Conservation (phyloP, 2,113 vertebrate species). For the Tetrao urogallus region DNA sequence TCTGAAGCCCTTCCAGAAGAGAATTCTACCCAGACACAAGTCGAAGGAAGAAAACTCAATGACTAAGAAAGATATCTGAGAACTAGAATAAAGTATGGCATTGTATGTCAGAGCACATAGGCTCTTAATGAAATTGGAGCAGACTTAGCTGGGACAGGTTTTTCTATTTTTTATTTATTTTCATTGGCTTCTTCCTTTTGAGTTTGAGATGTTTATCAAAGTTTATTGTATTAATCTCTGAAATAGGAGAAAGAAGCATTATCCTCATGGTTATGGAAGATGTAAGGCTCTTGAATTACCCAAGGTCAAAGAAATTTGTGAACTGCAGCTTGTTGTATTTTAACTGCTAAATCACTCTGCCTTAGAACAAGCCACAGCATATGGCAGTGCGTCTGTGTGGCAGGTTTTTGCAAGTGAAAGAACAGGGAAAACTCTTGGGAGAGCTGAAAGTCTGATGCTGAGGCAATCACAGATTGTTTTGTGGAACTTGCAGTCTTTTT, state of each 20-base stretch:
- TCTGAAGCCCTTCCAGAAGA: background rate
- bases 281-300: background rate
- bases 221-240: background rate
- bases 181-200: background rate
- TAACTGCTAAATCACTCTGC: background rate
- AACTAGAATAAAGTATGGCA: background rate
- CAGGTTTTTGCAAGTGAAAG: slow-evolving; percentile 37
- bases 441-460: slow-evolving; percentile 21
- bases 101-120: background rate
- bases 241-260: background rate
- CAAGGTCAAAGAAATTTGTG: slow-evolving; percentile 3
- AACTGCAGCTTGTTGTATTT: background rate
- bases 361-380: slow-evolving; percentile 29
- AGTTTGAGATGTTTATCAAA: background rate
- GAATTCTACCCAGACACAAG: background rate
- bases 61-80: background rate
- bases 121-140: background rate
- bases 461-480: slow-evolving; percentile 36
- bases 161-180: background rate
- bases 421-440: slow-evolving; percentile 23
- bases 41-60: background rate
- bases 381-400: slow-evolving; percentile 18
- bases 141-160: background rate
- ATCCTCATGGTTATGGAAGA: background rate
- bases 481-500: slow-evolving; percentile 29